Percentiles rank a stretch among this genome's conserved stretches.
Conservation (phyloP, 2,888 invertebrate genomes). For the Vandiemenella viatica region DNA sequence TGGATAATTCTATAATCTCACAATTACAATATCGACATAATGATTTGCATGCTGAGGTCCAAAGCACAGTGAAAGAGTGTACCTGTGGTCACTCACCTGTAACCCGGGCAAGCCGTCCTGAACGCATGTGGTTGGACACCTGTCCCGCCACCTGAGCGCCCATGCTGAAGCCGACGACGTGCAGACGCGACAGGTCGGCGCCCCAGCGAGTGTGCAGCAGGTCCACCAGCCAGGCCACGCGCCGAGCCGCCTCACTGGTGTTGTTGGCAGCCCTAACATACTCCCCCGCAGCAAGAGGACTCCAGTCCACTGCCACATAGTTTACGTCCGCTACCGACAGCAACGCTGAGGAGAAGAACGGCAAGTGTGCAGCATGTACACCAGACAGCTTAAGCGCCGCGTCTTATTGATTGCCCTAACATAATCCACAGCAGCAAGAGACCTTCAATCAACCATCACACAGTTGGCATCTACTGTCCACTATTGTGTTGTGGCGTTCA, state of each 20-base stretch:
- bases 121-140: not conserved
- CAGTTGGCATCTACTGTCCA: too few species aligned
- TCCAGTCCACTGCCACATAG: slow-evolving; percentile 22
- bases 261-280: slow-evolving; percentile 19
- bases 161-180: slow-evolving; percentile 9
- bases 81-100: slow-evolving; percentile 4
- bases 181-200: slow-evolving; percentile 7
- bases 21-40: too few species aligned
- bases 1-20: too few species aligned
- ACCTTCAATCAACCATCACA: too few species aligned
- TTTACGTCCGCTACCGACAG: slow-evolving; percentile 17
- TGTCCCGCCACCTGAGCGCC: slow-evolving; percentile 8
- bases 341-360: too few species aligned
- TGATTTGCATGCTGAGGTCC: too few species aligned
- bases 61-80: too few species aligned
- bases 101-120: not conserved
- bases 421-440: too few species aligned
- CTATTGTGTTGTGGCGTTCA: too few species aligned
- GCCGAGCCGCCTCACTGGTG: slow-evolving; percentile 2
- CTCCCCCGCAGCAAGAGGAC: slow-evolving; percentile 18
- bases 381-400: too few species aligned
- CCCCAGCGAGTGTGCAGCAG: not conserved
- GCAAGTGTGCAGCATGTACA: too few species aligned
- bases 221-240: not conserved
- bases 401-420: too few species aligned